Conservation (phyloP, 1,140 invertebrate species). For the Platyscapa corneri region DNA sequence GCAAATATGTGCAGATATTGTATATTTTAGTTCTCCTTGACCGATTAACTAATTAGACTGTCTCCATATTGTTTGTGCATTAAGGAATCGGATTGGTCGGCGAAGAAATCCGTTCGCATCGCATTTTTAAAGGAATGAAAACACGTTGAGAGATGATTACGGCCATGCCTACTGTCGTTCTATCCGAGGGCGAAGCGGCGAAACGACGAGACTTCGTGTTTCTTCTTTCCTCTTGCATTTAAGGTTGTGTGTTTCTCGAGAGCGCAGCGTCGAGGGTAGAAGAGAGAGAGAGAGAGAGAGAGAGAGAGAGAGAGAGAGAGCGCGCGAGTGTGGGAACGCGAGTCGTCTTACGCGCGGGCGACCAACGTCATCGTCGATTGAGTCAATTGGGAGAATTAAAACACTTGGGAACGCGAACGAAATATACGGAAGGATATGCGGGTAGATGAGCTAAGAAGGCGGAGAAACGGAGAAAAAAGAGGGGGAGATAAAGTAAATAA, state of each 20-base stretch:
- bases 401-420: no score
- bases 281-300: background rate
- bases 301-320: background rate
- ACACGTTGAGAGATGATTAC: background rate
- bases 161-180: no score
- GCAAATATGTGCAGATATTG: no score
- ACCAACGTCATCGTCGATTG: slow-evolving; percentile 17
- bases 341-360: slow-evolving; percentile 23
- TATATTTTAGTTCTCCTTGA: no score
- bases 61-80: background rate
- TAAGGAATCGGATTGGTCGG: background rate
- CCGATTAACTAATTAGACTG: background rate
- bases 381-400: background rate
- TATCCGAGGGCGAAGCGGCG: background rate
- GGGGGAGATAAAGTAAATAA: background rate
- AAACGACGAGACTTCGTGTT: background rate
- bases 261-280: background rate
- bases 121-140: background rate
- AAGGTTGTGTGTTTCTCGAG: slow-evolving; percentile 20
- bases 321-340: slow-evolving; percentile 1
- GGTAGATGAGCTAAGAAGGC: no score
- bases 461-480: background rate
- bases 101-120: background rate
- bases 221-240: background rate
- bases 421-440: no score